phyloP scores from a whole-genome alignment of 1,140 invertebrate species.

The Choristoneura fumiferana region DNA sequence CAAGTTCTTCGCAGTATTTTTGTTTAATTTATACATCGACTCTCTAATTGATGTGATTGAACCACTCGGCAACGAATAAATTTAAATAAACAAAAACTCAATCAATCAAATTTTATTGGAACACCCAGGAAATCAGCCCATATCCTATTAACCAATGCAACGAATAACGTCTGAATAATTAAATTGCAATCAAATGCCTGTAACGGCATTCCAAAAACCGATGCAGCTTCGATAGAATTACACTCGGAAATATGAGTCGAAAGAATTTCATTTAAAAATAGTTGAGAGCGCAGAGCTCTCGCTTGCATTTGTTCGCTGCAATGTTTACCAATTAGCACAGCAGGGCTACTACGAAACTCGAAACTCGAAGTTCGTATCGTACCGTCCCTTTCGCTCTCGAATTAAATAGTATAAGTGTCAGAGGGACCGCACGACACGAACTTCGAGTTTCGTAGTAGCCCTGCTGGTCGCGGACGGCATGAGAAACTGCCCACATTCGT shows the following conservation, averaged over 20 bases:
- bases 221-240: conserved; percentile 52
- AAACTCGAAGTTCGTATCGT: no score
- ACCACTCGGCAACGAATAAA: conserved; percentile 21
- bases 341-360: no score
- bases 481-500: conserved; percentile 41
- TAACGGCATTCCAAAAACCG: conserved; percentile 53
- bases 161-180: conserved; percentile 57
- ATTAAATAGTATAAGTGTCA: no score
- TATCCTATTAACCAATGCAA: conserved; percentile 26
- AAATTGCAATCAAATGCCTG: conserved; percentile 65
- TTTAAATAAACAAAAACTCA: conserved; percentile 39
- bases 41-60: no score
- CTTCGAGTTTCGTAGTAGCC: no score
- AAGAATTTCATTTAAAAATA: conserved; percentile 75
- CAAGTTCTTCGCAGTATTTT: no score
- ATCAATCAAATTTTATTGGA: conserved; percentile 33
- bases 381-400: no score
- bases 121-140: conserved; percentile 26
- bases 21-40: no score
- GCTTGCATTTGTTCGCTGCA: conserved; percentile 42
- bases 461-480: conserved; percentile 37
- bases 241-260: conserved; percentile 60
- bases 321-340: conserved; percentile 66
- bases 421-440: no score
- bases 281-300: conserved; percentile 42